Percentiles rank a stretch among this genome's conserved stretches.
Evolutionary conservation across 2,797 vertebrate species (phyloP).

Genomic region (Alcedo quadribrachys): DNA sequence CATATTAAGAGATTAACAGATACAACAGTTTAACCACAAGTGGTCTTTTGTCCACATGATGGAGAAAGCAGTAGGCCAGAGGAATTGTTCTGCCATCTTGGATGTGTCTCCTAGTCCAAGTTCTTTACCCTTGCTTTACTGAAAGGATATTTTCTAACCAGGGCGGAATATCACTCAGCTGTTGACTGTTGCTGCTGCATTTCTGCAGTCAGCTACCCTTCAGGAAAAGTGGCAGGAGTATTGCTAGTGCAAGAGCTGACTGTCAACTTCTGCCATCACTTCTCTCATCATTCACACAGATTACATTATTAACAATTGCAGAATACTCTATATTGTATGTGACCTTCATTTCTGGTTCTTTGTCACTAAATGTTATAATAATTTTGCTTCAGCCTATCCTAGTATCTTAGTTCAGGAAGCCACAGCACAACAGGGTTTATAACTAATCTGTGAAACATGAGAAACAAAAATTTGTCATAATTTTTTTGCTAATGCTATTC

Average conservation of each 20-base stretch:
- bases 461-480: not conserved
- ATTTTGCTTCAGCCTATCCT: not conserved
- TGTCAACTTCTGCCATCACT: not conserved
- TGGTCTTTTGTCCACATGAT: not conserved
- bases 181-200: not conserved
- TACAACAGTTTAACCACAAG: not conserved
- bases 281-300: not conserved
- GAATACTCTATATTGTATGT: not conserved
- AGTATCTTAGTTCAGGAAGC: not conserved
- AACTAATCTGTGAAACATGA: not conserved
- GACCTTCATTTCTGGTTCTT: not conserved
- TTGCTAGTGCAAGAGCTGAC: not conserved
- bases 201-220: not conserved
- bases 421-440: not conserved
- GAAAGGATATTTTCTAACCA: not conserved
- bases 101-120: not conserved
- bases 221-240: not conserved
- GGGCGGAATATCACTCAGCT: not conserved
- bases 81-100: not conserved
- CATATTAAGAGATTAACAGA: fast-evolving
- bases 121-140: not conserved
- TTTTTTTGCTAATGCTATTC: not conserved
- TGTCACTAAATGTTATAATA: not conserved
- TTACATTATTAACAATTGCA: not conserved
- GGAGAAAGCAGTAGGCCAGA: not conserved